Evolutionary conservation across 2,888 invertebrate species (phyloP).

Genomic region (Tiphia femorata): DNA sequence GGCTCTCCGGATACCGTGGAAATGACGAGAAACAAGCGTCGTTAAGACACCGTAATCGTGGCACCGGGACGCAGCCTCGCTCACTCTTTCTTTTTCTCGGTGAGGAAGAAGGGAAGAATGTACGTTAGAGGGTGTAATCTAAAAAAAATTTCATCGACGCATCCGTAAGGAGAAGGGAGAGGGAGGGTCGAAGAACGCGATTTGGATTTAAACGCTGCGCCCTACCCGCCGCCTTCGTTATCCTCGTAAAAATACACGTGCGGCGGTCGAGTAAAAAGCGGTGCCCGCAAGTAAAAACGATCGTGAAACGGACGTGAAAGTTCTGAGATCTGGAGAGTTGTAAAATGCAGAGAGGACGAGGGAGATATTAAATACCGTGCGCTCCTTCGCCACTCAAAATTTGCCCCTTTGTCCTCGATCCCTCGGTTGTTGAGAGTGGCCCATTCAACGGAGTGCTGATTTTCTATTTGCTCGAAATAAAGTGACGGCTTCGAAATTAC

Average conservation of each 20-base stretch:
- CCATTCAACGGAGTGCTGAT: no score
- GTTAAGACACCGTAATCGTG: neutral
- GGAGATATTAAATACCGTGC: neutral
- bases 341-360: constrained; percentile 1
- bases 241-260: neutral
- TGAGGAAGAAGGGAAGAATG: no score
- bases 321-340: neutral
- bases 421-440: no score
- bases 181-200: neutral
- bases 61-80: neutral
- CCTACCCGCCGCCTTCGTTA: neutral
- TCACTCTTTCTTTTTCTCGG: no score
- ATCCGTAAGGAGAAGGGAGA: neutral
- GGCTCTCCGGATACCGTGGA: neutral
- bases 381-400: no score
- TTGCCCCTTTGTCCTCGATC: no score
- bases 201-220: constrained; percentile 1
- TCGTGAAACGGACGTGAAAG: neutral
- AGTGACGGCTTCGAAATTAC: no score
- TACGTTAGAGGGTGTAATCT: neutral
- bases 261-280: neutral
- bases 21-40: neutral
- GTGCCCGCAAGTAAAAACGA: neutral
- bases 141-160: neutral
- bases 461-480: no score